phyloP scores from a whole-genome alignment of 2,888 invertebrate genomes.

The Aproaerema taeniolella region DNA sequence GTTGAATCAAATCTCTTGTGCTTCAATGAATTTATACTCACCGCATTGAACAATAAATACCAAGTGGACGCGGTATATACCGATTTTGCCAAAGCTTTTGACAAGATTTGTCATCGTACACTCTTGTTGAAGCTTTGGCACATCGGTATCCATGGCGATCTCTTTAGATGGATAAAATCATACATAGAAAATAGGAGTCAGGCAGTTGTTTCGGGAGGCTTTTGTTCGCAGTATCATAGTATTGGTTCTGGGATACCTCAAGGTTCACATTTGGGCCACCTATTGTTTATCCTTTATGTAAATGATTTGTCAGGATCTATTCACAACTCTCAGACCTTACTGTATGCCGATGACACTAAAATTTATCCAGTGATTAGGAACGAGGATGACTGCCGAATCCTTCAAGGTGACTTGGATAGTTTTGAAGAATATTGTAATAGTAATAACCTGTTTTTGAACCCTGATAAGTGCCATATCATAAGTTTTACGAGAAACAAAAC shows the following conservation, averaged over 20 bases:
- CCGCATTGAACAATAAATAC: constrained; percentile 11
- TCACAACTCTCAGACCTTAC: background rate
- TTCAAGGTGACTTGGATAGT: constrained; percentile 4
- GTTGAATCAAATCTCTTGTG: constrained; percentile 16
- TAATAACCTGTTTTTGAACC: constrained; percentile 7
- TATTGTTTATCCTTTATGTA: constrained; percentile 4
- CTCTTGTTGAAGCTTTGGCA: constrained; percentile 1
- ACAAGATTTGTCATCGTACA: constrained; percentile 9
- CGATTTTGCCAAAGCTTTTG: too few relatives aligned
- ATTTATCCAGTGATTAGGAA: background rate
- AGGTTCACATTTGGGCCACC: constrained; percentile 5
- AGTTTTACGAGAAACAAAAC: background rate
- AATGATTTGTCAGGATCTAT: background rate
- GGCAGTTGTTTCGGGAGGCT: too few relatives aligned
- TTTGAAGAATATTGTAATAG: constrained; percentile 3
- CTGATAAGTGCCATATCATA: constrained; percentile 7
- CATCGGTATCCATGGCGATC: constrained; percentile 2
- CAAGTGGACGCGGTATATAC: too few relatives aligned
- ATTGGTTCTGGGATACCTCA: constrained; percentile 4
- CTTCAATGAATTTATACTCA: constrained; percentile 11
- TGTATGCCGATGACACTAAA: constrained; percentile 10
- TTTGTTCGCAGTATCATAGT: too few relatives aligned
- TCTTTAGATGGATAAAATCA: constrained; percentile 1
- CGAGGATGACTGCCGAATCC: background rate
- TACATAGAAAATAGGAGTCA: too few relatives aligned